Evolutionary conservation across 2,888 invertebrate genomes (phyloP), one percentile per base, ranked within the genome.

Genomic region (Entomobrya multifasciata): DNA sequence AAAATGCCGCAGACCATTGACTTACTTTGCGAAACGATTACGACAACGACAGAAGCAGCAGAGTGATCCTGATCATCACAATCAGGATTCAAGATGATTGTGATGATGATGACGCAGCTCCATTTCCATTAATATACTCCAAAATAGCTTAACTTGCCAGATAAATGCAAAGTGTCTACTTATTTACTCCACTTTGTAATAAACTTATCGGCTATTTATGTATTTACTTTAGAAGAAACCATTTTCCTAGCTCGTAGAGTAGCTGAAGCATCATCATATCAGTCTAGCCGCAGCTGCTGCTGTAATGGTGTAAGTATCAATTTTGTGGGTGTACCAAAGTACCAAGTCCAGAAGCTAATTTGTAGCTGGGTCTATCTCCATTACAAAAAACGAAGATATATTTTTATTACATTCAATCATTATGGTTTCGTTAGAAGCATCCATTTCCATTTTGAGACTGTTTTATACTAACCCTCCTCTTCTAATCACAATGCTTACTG

Each of bases 1-100:
- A 67, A 41, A 67, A 67, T 65, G 44, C 67, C 44, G 67, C 44
- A 67, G 67, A 67, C 20, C 44, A 44, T 67, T 67, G 67, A 67
- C 67, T 67, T 44, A 41, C 67, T 67, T 65, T 41, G 11, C 44
- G 20, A 44, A 44, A 67, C 30, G 41, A 44, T 44, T 67, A 67
- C 67, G 11, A 41, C 44, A 22, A 67, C 20, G 44, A 11, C 27
- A 20, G 67, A n/a, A n/a, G n/a, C 11, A 30, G 41, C 2, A 41
- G 2, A 49, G 13, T 49, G n/a, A 49, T 15, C 13, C 5, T 49
- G 49, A 49, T 49, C 15, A 49, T 49, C 13, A 13, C 13, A 15
- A 15, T 15, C 49, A 15, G 49, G 49, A 49, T 13, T 15, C 15
- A 15, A 3, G 36, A 36, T 36, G 36, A 36, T 62, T 11, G 8